Base-by-base conservation (phyloP, 1,140 invertebrate genomes). In the Brachionus koreanus region DNA sequence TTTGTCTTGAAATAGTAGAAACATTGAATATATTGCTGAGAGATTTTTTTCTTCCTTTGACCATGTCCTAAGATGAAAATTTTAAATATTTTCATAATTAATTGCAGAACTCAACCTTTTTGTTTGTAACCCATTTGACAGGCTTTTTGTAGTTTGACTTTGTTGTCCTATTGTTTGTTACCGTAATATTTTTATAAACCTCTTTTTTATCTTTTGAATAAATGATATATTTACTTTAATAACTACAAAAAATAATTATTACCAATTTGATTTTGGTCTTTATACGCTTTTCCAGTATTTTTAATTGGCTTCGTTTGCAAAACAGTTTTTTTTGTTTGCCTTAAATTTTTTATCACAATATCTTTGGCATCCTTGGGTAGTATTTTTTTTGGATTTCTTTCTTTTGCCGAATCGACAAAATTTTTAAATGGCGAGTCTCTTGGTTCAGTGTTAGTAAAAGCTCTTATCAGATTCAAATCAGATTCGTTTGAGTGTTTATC, bases 91-190 rank as follows among this genome's bases (percentile, higher is more conserved):
- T 1, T 29, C 29, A 29, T 29, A 29, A 29, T 29, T 29, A 29
- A 1, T 3, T 2, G 29, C 29, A 1, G 3, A 29, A 29, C 3
- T 29, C 1, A 29, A 57, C 49, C 16, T 79, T 79, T 65, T 79
- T 79, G 25, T 25, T 61, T 3, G 76, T 61, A 12, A 79, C 76
- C 76, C 76, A 79, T 79, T 79, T 79, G n/a, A 79, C 33, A 16
- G 29, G 76, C 16, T 74, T 74, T 49, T 46, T 74, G 7, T 74
- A 74, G 37, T 69, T 39, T n/a, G 33, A 19, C 1, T 69, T 69
- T 16, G 4, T 16, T 3, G 37, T 0, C 19, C 5, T 13, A 19
- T 69, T 69, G 37, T 16, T 16, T 16, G 25, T 7, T 29, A 35
- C 63, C 10, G 63, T 3, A 5, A 29, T 65, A 33, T 29, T 29